Base-by-base conservation (phyloP, 2,888 invertebrate species). In the Mystacides longicornis region DNA sequence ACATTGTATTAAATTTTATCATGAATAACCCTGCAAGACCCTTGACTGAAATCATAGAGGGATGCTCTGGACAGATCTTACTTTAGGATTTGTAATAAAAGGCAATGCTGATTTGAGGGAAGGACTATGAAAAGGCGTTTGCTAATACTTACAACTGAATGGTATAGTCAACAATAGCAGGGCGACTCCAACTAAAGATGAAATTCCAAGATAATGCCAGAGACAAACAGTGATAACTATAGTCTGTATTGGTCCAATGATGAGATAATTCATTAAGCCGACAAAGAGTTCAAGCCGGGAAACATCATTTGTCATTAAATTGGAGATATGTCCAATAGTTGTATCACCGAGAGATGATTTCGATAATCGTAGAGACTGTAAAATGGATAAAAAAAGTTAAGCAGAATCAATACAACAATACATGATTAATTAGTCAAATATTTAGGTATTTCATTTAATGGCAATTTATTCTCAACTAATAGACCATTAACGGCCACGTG, bases 261-360 rank as follows among this genome's bases (percentile, higher is more conserved):
- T 75, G 18, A 81, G 63, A 64, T 76, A 80, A 63, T 79, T 80
- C 0, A 78, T 63, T 62, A 78, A 78, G 9, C 77, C 66, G 27
- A 74, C 67, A 42, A 72, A 72, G 68, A 76, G 66, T 63, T 81
- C 81, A 65, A 81, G 77, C 58, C 80, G 69, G 61, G 72, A 73
- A 9, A 80, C 79, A 65, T 82, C 82, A 61, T 80, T 81, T 19
- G 80, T 78, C 64, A 82, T 68, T 22, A 81, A 66, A 64, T 81
- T 81, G 33, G 81, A 76, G 62, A 81, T 74, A 63, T 81, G 78
- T 0, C 80, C 81, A 2, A 74, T 72, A 2, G 79, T 77, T 2
- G 79, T 78, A 62, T 74, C 67, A 5, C 72, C 71, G 51, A 81
- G 62, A 1, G 80, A 72, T n/a, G 67, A 65, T 61, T 73, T 73